phyloP scores from a whole-genome alignment of 2,888 invertebrate species.

The Reticulitermes lucifugus region DNA sequence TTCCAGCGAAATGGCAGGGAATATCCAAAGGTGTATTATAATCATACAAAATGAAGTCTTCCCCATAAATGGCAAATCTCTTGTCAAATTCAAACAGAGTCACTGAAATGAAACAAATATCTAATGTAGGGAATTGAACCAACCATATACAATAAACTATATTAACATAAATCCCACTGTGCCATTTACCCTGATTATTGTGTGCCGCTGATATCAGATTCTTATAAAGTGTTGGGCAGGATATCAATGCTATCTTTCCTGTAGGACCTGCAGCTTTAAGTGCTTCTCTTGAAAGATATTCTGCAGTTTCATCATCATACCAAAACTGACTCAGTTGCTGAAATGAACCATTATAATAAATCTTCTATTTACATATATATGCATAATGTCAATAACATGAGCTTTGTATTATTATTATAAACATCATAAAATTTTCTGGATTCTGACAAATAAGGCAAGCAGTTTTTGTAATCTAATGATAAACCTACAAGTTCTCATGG shows the following conservation, averaged over 20 bases:
- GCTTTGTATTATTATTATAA: too few species aligned
- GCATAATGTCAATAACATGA: too few species aligned
- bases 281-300: slow-evolving; percentile 76
- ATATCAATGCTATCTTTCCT: slow-evolving; percentile 83
- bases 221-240: slow-evolving; percentile 88
- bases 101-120: slow-evolving; percentile 68
- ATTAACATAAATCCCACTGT: not conserved
- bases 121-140: too few species aligned
- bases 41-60: slow-evolving; percentile 88
- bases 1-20: slow-evolving; percentile 69
- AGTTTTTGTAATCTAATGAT: too few species aligned
- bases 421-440: too few species aligned
- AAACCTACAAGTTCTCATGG: too few species aligned
- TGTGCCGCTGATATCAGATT: slow-evolving; percentile 68
- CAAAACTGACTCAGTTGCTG: slow-evolving; percentile 98
- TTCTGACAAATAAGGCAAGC: too few species aligned
- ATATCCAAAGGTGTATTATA: slow-evolving; percentile 83
- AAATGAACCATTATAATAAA: slow-evolving; percentile 57
- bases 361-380: not conserved
- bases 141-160: too few species aligned
- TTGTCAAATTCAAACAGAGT: slow-evolving; percentile 86
- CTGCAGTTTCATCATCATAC: slow-evolving; percentile 88
- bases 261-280: slow-evolving; percentile 66
- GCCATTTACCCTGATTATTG: slow-evolving; percentile 65
- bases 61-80: slow-evolving; percentile 82